Evolutionary conservation across 2,888 invertebrate species (phyloP).

Genomic region (Epistrophe eligans): DNA sequence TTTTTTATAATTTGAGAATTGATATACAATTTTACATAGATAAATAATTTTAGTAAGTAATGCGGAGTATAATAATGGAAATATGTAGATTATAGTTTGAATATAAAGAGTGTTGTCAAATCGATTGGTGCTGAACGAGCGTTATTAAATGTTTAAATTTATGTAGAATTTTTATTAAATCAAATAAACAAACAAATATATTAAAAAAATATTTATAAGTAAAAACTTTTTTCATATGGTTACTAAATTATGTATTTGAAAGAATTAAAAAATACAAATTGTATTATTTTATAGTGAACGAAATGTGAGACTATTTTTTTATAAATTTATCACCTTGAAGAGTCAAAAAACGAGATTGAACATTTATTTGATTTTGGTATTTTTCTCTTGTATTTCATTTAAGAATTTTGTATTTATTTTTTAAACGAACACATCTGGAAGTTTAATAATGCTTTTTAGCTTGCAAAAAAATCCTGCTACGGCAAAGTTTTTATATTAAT

Average conservation of each 20-base stretch:
- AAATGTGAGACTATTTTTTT: background rate
- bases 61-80: conserved; percentile 50
- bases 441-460: conserved; percentile 28
- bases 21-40: conserved; percentile 31
- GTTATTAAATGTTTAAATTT: conserved; percentile 13
- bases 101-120: conserved; percentile 51
- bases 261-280: background rate
- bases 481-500: conserved; percentile 45
- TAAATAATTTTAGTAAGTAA: conserved; percentile 34
- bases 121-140: conserved; percentile 54
- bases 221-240: conserved; percentile 1
- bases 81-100: conserved; percentile 58
- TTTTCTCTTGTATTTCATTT: background rate
- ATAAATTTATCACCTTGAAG: conserved; percentile 7
- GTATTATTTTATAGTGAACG: background rate
- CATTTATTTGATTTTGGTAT: background rate
- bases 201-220: conserved; percentile 8
- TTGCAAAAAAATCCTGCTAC: conserved; percentile 50
- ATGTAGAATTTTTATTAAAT: conserved; percentile 4
- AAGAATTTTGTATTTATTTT: background rate
- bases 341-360: conserved; percentile 4
- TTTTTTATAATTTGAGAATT: conserved; percentile 16
- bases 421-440: conserved; percentile 62
- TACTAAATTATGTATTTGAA: background rate
- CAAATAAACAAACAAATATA: background rate